Conservation (phyloP, 2,113 vertebrate species). For the Pollimyrus isidori region DNA sequence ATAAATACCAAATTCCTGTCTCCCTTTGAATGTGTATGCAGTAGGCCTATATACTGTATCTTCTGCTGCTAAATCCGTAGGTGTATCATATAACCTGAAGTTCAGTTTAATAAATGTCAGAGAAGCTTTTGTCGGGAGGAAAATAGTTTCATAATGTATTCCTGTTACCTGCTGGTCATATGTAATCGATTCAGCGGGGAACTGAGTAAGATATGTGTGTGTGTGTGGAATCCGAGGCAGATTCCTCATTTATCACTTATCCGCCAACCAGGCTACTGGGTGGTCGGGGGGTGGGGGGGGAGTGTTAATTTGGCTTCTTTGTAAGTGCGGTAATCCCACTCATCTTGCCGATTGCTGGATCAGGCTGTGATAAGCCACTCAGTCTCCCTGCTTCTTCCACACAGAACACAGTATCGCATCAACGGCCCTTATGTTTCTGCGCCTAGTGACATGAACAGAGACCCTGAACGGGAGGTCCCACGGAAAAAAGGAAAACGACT, state of each 20-base stretch:
- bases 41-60: slow-evolving; percentile 33
- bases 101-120: slow-evolving; percentile 32
- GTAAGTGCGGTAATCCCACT: background rate
- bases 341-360: background rate
- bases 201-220: background rate
- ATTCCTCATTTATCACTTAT: background rate
- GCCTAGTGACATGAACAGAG: background rate
- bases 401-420: background rate
- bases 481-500: background rate
- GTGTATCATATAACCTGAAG: slow-evolving; percentile 33
- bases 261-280: background rate
- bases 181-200: background rate
- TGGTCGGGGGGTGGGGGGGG: too few species aligned
- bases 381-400: background rate
- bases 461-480: background rate
- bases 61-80: slow-evolving; percentile 48
- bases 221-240: background rate
- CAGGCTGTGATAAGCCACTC: background rate
- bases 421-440: background rate
- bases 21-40: slow-evolving; percentile 41
- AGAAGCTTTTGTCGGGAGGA: slow-evolving; percentile 18
- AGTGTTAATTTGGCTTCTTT: background rate
- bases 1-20: slow-evolving; percentile 27
- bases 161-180: slow-evolving; percentile 17
- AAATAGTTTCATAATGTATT: slow-evolving; percentile 42